Base-by-base conservation (phyloP, 2,888 invertebrate species). In the Pandemis corylana region DNA sequence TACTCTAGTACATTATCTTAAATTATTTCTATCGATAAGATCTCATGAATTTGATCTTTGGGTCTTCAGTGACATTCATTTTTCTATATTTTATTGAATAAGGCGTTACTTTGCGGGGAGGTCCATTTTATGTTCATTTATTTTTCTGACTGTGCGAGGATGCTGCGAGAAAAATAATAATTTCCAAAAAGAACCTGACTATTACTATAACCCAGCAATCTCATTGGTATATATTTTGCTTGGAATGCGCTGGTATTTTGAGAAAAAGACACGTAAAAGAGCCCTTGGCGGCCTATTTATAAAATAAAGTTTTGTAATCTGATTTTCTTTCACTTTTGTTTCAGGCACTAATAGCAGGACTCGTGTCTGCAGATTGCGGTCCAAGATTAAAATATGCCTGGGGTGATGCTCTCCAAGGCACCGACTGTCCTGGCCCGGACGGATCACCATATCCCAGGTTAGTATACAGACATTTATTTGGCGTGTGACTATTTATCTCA, bases 381-480 rank as follows among this genome's bases (percentile, higher is more conserved):
- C 93, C 95, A 75, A 96, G 96, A 81, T 91, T 98, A 75, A 98
- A 98, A 91, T 98, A 98, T 89, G 95, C 98, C 28, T 98, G 97
- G 96, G 98, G 98, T 20, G 98, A 98, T 89, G 98, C 98, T 7
- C 92, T 98, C 66, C 96, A 96, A 79, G 97, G 97, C 87, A 95
- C 96, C 36, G 97, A 97, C 84, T 98, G 98, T 82, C 89, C 97
- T 70, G 98, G 98, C 28, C 98, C 98, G 7, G 97, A 97, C 83
- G 97, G 97, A 80, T 90, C 96, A 80, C 97, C 97, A 71, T 98
- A 98, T 94, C 98, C 98, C 77, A 96, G 96, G 98, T 98, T 95
- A 81, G 12, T 56, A 13, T 28, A 4, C 5, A 59, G 28, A 36
- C 2, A 36, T 36, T 36, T 36, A 36, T 36, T 36, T 36, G 4